Base-by-base conservation (phyloP, 2,888 invertebrate species). In the Eupithecia vulgata region DNA sequence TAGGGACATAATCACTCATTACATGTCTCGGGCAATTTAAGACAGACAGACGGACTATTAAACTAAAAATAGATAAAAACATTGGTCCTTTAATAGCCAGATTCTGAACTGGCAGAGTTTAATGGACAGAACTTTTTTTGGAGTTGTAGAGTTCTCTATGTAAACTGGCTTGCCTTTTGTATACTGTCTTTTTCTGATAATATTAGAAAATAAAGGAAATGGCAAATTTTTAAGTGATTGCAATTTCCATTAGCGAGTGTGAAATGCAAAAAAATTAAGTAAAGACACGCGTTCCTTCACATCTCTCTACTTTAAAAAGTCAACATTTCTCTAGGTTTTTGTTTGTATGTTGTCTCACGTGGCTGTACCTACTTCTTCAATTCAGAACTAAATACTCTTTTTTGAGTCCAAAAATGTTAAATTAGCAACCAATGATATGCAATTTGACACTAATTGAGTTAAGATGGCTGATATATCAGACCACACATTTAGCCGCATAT, bases 21-120 rank as follows among this genome's bases (percentile, higher is more conserved):
- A 78, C 82, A 88, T 85, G 86, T 82, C 87, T 78, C 85, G 88
- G 88, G 84, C 90, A 92, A 92, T 93, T 92, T 91, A 88, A 90
- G 87, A 85, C 83, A 82, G 83, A 73, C 75, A 59, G 68, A 89
- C 88, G 78, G 81, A 81, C 76, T 74, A 80, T 79, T 77, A 79
- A 78, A 88, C 87, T 86, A 85, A 86, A 88, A 90, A 89, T 88
- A 87, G 86, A 87, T 82, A 75, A 84, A 82, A 80, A 80, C 78
- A 74, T 79, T 77, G 82, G 25, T 25, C 57, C 75, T 73, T 89
- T 89, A 89, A 90, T 91, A 83, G 87, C 40, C 65, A 40, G 65
- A 65, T 40, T 37, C 40, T 65, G 40, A 30, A 34, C 34, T 15
- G 30, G 25, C 48, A 34, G 7, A 5, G 37, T 48, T 67, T 67